Conservation (phyloP, 2,888 invertebrate genomes). For the Oligia fasciuncula region DNA sequence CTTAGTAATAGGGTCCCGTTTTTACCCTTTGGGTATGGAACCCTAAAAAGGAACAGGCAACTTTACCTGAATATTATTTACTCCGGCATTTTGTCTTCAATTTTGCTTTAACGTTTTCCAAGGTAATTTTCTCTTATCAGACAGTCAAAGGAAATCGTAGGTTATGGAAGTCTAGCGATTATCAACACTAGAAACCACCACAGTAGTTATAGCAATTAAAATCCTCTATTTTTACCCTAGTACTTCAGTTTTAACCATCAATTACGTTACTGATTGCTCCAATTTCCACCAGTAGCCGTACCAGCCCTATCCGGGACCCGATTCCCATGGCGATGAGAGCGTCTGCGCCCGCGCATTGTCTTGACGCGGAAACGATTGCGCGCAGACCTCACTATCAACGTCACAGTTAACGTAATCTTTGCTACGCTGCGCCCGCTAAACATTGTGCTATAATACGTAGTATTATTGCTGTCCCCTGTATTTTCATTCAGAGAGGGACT, state of each 20-base stretch:
- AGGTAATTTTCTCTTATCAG: not conserved
- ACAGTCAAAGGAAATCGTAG: not conserved
- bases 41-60: no score
- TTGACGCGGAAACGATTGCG: slow-evolving; percentile 78
- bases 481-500: slow-evolving; percentile 29
- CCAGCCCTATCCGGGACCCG: slow-evolving; percentile 64
- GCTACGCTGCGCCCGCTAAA: slow-evolving; percentile 53
- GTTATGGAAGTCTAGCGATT: not conserved
- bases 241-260: not conserved
- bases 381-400: slow-evolving; percentile 66
- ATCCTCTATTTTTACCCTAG: not conserved
- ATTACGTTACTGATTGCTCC: slow-evolving; percentile 27
- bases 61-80: not conserved
- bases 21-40: no score
- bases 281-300: slow-evolving; percentile 29
- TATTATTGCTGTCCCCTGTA: slow-evolving; percentile 54
- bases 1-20: no score
- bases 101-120: not conserved
- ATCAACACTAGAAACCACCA: not conserved
- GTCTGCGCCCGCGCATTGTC: slow-evolving; percentile 81
- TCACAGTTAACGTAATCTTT: slow-evolving; percentile 68
- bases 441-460: slow-evolving; percentile 52
- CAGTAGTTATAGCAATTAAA: not conserved
- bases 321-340: slow-evolving; percentile 85
- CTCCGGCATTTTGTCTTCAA: not conserved